Conservation (phyloP, 2,797 vertebrate species). For the Sylvilagus floridanus region DNA sequence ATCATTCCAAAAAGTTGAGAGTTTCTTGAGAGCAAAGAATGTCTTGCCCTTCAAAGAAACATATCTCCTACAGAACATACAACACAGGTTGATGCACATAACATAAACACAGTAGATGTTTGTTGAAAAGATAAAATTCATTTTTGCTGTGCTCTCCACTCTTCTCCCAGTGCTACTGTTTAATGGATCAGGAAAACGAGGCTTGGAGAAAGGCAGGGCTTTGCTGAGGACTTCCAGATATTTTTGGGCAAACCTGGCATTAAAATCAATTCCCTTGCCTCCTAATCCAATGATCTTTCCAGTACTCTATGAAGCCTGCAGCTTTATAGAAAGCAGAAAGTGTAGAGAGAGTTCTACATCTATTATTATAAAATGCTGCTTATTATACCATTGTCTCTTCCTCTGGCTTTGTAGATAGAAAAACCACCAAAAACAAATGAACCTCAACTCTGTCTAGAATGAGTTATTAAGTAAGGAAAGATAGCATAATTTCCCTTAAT, state of each 20-base stretch:
- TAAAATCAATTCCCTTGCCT: not conserved
- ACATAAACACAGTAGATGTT: not conserved
- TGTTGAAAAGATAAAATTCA: not conserved
- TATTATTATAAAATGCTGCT: not conserved
- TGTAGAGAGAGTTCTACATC: not conserved
- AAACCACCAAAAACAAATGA: not conserved
- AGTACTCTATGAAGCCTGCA: not conserved
- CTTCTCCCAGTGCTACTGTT: not conserved
- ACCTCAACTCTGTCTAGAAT: not conserved
- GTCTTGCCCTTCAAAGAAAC: not conserved
- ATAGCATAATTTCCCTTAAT: not conserved
- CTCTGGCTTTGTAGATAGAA: not conserved
- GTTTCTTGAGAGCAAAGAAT: not conserved
- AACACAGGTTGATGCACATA: not conserved
- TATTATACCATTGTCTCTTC: not conserved
- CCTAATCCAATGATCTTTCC: not conserved
- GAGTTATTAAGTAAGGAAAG: slow-evolving; percentile 35
- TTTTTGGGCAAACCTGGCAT: not conserved
- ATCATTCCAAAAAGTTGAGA: not conserved
- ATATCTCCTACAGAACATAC: not conserved
- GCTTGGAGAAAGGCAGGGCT: not conserved
- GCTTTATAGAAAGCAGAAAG: not conserved
- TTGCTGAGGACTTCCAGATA: not conserved
- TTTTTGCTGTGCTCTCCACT: not conserved
- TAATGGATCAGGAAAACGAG: not conserved